phyloP scores from a whole-genome alignment of 2,797 vertebrate species.

The Pteropus rufus region DNA sequence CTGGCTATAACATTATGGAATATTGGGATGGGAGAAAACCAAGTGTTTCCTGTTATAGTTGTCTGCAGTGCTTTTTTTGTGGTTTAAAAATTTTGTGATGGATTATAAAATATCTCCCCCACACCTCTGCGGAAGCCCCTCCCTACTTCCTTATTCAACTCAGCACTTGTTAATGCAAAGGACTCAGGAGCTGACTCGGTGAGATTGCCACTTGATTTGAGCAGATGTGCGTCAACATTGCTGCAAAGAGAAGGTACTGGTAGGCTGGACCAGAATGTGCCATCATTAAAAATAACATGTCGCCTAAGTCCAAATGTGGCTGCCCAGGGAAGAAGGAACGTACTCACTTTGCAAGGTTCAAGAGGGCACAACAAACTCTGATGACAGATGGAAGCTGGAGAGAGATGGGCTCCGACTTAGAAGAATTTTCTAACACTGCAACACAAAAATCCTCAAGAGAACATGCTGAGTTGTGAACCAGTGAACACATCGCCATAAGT shows the following conservation, averaged over 20 bases:
- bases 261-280: neutral
- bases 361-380: neutral
- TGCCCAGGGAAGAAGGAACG: neutral
- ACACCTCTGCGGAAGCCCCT: neutral
- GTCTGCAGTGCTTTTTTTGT: neutral
- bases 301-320: neutral
- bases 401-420: neutral
- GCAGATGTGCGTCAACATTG: neutral
- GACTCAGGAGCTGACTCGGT: neutral
- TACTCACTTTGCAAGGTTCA: neutral
- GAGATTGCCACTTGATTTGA: neutral
- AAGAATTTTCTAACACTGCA: neutral
- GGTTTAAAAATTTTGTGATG: neutral
- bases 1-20: neutral
- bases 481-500: neutral
- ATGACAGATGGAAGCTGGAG: neutral
- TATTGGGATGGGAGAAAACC: neutral
- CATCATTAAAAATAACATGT: neutral
- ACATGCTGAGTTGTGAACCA: neutral
- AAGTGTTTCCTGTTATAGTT: neutral
- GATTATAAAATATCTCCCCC: constrained; percentile 1
- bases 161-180: neutral
- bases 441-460: neutral
- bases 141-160: neutral
- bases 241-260: neutral